Evolutionary conservation across 2,888 invertebrate genomes (phyloP), one percentile per base, ranked within the genome.

Genomic region (Criorhina ranunculi): DNA sequence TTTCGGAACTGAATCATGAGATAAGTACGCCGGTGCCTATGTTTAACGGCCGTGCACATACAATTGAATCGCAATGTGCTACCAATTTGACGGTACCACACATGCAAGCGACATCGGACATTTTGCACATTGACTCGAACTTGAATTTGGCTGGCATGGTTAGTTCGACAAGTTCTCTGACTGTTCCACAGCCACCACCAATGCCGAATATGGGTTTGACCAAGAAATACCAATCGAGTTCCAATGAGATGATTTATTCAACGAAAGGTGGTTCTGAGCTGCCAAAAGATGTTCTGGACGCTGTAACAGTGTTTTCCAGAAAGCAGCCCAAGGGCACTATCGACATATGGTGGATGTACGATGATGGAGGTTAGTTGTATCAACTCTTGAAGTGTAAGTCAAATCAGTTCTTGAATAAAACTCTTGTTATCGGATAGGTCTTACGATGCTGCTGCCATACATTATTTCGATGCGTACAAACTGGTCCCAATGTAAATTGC

Each of bases 271-370:
- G 94, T 0, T 91, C 93, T 5, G 94, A 94, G 77, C 91, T 95
- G 35, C 94, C 95, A 0, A 93, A 94, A 87, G 94, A 94, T 49
- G 93, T 95, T 62, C 92, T 96, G 5, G 93, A 95, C 72, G 95
- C 94, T 64, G 94, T 96, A 91, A 94, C 95, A 11, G 92, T 96
- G 86, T 97, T 97, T 91, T 95, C 95, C 86, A 94, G 93, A 86
- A 97, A 96, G 89, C 94, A 97, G 92, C 94, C 94, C 70, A 94
- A 95, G 82, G 97, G 98, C 9, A 95, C 95, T 0, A 95, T 98
- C 49, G 98, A 98, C 92, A 98, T 98, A 53, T 98, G 98, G 97
- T 99, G 98, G 98, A 92, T 98, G 88, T 98, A 98, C 91, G 98
- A 98, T 91, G 98, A 97, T 91, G 96, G 96, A 89, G 96, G 96